Conservation (phyloP, 2,888 invertebrate genomes). For the Diarsia brunnea region DNA sequence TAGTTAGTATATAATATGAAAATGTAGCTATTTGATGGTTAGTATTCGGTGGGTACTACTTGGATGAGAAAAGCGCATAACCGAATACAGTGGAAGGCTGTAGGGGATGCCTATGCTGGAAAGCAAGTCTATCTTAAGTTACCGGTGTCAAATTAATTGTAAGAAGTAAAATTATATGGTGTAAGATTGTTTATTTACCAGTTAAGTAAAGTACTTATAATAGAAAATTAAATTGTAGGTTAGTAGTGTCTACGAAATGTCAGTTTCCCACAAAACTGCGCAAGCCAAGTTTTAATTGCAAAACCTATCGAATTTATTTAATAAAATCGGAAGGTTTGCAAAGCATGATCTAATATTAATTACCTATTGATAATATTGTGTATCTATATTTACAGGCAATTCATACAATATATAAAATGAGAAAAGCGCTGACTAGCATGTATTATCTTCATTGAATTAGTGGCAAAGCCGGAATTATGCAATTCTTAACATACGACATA, state of each 20-base stretch:
- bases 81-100: background rate
- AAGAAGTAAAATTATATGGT: no score
- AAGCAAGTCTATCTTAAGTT: background rate
- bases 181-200: no score
- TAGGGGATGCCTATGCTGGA: background rate
- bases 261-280: no score
- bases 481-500: background rate
- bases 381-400: background rate
- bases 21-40: background rate
- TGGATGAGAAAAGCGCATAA: background rate
- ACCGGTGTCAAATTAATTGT: background rate
- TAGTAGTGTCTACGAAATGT: no score
- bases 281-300: no score
- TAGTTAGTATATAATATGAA: no score
- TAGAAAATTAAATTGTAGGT: no score
- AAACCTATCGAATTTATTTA: no score
- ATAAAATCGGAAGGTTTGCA: background rate
- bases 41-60: background rate
- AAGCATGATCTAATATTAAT: conserved; percentile 1
- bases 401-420: background rate
- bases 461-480: background rate
- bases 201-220: no score
- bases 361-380: background rate
- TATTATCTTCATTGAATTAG: background rate
- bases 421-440: background rate